Conservation (phyloP, 2,888 invertebrate species). For the Chaetogeoica ovagalla region DNA sequence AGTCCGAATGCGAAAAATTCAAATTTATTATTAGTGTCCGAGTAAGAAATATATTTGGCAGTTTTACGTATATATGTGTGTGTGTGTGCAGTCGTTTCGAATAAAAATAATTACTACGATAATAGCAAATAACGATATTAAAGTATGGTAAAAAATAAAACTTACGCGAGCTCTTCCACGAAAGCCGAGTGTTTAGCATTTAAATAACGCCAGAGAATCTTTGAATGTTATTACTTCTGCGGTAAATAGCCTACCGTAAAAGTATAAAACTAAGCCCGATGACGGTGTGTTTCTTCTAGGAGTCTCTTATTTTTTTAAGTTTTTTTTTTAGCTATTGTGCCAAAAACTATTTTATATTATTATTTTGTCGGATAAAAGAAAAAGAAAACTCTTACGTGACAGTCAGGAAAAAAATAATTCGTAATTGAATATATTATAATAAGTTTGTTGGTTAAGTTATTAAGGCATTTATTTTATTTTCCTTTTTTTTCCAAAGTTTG, state of each 20-base stretch:
- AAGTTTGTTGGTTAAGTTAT: constrained; percentile 51
- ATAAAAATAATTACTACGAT: constrained; percentile 11
- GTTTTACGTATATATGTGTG: too few relatives aligned
- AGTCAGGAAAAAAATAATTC: constrained; percentile 37
- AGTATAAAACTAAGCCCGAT: neutral
- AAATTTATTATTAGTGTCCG: neutral
- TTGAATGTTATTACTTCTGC: constrained; percentile 11
- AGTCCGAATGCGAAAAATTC: too few relatives aligned
- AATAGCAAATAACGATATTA: neutral
- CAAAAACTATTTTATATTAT: constrained; percentile 44
- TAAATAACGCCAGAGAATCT: constrained; percentile 26
- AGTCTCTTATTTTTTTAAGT: constrained; percentile 17
- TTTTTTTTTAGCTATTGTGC: constrained; percentile 35
- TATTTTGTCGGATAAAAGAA: constrained; percentile 8
- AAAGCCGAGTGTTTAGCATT: constrained; percentile 32
- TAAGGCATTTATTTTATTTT: constrained; percentile 29
- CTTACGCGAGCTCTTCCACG: too few relatives aligned
- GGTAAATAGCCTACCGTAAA: neutral
- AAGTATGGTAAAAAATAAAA: constrained; percentile 13
- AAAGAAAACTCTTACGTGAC: constrained; percentile 43
- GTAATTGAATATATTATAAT: constrained; percentile 52
- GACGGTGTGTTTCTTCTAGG: constrained; percentile 9
- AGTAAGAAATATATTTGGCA: too few relatives aligned
- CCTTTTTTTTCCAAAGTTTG: constrained; percentile 35
- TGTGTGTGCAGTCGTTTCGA: neutral